Base-by-base conservation (phyloP, 2,888 invertebrate species). In the Pelosia muscerda region DNA sequence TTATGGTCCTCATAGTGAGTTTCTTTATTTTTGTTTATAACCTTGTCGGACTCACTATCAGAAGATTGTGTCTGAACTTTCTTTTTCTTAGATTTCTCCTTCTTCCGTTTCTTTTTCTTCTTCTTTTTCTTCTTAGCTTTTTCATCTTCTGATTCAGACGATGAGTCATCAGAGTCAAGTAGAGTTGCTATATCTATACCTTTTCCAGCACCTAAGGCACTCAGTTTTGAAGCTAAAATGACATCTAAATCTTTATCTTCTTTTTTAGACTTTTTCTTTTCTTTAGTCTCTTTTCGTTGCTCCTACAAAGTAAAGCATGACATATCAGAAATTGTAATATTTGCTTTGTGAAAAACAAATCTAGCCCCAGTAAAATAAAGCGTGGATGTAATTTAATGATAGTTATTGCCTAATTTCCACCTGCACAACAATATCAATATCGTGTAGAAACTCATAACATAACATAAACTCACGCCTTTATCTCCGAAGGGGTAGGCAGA, bases 141-240 rank as follows among this genome's bases (percentile, higher is more conserved):
- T 74, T 79, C 65, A 66, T 72, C 81, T 71, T 85, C 86, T 57
- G 88, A 87, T 63, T 88, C 87, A 11, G 88, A 86, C 22, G 87
- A 88, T 5, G 90, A 89, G 68, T 89, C 90, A 72, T 90, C 90
- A 59, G 91, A 90, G 42, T 89, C 90, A 1, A 95, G 83, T 69
- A 95, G 85, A 68, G 90, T 87, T 59, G 88, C 90, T 69, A 95
- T 76, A 78, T 93, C 86, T 57, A 94, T 78, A 60, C 85, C 83
- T 70, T 91, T 91, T 31, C 90, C 85, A 56, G 90, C 95, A 73
- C 95, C 95, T 85, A 97, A 89, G 73, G 96, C 96, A 85, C 96
- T 97, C 71, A 97, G 96, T 85, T 97, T 97, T 74, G 96, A 96
- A 77, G 97, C 96, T 65, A 98, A 91, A 79, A 97, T 95, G 73